Percentiles rank a stretch among this genome's conserved stretches.
Evolutionary conservation across 2,888 invertebrate species (phyloP).

Genomic region (Drosophila yooni): DNA sequence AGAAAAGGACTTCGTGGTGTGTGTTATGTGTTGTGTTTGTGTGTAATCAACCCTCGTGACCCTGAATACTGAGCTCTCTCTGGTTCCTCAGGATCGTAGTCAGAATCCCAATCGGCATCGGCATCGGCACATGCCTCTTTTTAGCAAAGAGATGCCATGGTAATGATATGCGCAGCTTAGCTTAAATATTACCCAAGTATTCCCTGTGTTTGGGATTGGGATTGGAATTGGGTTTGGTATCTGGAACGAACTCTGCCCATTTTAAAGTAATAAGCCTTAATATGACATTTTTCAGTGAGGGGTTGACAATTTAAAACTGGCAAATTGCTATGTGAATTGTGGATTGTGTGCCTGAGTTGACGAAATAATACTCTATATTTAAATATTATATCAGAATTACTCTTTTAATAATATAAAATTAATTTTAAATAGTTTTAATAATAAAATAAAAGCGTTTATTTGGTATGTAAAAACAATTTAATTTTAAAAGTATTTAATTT

Average conservation of each 20-base stretch:
- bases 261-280: conserved; percentile 60
- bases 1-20: conserved; percentile 30
- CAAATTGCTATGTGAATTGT: conserved; percentile 7
- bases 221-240: neutral
- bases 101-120: conserved; percentile 28
- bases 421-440: neutral
- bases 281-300: conserved; percentile 31
- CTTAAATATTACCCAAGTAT: conserved; percentile 45
- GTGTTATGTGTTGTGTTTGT: conserved; percentile 5
- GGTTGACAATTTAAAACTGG: conserved; percentile 27
- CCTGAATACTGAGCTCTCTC: conserved; percentile 24
- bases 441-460: neutral
- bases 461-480: neutral
- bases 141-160: conserved; percentile 36
- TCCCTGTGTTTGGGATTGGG: neutral
- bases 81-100: conserved; percentile 22
- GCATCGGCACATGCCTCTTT: conserved; percentile 47
- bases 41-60: conserved; percentile 43
- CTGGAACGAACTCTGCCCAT: conserved; percentile 17
- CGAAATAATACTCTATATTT: conserved; percentile 22
- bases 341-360: neutral
- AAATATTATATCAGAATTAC: neutral
- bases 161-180: conserved; percentile 58
- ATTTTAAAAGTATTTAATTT: neutral
- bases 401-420: neutral